Evolutionary conservation across 1,140 invertebrate genomes (phyloP).

Genomic region (Heliothis subflexa): DNA sequence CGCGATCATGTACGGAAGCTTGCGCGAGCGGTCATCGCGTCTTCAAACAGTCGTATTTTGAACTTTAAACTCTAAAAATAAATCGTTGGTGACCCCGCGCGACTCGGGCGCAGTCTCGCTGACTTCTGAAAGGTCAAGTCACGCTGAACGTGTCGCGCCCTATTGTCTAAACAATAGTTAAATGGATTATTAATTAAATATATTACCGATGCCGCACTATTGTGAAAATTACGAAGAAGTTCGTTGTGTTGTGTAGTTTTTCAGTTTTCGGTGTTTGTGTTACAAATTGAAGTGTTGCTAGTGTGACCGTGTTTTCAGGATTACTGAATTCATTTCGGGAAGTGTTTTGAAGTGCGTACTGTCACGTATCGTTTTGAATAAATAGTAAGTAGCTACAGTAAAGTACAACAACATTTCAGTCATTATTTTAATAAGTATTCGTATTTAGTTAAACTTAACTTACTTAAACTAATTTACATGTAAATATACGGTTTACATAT

Average conservation of each 20-base stretch:
- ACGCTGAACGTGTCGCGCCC: constrained; percentile 70
- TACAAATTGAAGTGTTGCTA: constrained; percentile 1
- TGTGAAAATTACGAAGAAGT: constrained; percentile 20
- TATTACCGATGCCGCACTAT: constrained; percentile 10
- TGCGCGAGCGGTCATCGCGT: constrained; percentile 47
- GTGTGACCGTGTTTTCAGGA: background rate
- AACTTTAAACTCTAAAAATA: constrained; percentile 86
- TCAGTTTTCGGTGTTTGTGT: constrained; percentile 21
- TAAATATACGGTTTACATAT: too few relatives aligned
- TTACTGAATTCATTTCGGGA: background rate
- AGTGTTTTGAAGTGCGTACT: background rate
- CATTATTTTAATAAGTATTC: too few relatives aligned
- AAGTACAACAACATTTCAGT: background rate
- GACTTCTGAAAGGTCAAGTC: constrained; percentile 82
- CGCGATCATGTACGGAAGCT: constrained; percentile 45
- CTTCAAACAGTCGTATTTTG: constrained; percentile 77
- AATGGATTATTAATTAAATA: constrained; percentile 58
- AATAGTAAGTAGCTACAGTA: background rate
- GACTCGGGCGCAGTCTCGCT: constrained; percentile 79
- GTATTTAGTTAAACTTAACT: too few relatives aligned
- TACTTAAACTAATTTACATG: too few relatives aligned
- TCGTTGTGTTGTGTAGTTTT: constrained; percentile 16
- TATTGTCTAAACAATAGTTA: constrained; percentile 70
- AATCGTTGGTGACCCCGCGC: constrained; percentile 79
- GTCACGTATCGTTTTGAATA: background rate